Conservation (phyloP, 1,140 invertebrate species). For the Meloidogyne chitwoodi region DNA sequence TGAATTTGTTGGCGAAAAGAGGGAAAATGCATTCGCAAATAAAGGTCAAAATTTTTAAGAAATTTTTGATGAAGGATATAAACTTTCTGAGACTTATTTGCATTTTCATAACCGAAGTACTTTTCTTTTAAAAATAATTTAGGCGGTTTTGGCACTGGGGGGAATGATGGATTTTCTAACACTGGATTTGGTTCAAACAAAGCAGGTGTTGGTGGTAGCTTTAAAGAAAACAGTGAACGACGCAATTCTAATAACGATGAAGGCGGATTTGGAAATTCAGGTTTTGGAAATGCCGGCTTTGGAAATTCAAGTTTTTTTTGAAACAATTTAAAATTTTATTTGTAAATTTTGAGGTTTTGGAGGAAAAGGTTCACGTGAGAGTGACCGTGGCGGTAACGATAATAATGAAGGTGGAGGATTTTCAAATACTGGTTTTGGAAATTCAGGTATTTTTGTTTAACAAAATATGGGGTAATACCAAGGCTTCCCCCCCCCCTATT, state of each 20-base stretch:
- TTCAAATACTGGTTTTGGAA: slow-evolving; percentile 1
- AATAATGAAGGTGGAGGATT: neutral
- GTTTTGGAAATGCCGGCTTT: neutral
- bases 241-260: neutral
- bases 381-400: neutral
- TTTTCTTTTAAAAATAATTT: neutral
- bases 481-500: too few species aligned
- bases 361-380: neutral
- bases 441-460: neutral
- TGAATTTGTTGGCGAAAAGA: neutral
- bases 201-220: neutral
- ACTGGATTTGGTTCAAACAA: neutral
- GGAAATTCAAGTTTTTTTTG: neutral
- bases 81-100: neutral
- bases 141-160: too few species aligned
- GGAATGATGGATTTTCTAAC: neutral
- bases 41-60: neutral
- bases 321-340: neutral
- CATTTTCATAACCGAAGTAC: neutral
- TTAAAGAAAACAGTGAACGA: neutral
- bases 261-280: neutral
- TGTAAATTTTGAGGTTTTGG: neutral
- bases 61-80: neutral
- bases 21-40: neutral
- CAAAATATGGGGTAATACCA: too few species aligned